Evolutionary conservation across 2,888 invertebrate species (phyloP), one percentile per base, ranked within the genome.

Genomic region (Eilema griseolum): DNA sequence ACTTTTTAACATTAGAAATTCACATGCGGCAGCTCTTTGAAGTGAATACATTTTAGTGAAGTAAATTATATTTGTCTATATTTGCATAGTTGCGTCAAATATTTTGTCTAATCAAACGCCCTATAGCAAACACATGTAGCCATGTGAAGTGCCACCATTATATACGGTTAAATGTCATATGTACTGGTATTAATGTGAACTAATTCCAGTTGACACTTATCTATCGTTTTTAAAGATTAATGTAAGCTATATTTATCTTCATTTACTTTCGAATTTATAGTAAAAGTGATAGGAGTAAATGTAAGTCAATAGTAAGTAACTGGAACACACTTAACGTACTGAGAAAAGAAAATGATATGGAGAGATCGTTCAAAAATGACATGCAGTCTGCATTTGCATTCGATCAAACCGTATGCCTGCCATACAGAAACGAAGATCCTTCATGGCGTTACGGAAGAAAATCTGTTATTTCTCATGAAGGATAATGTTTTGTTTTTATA

Each of bases 81-180:
- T n/a, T n/a, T n/a, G n/a, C n/a, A n/a, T n/a, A n/a, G n/a, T n/a
- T n/a, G n/a, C n/a, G n/a, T n/a, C n/a, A n/a, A n/a, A n/a, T n/a
- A n/a, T n/a, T n/a, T n/a, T n/a, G n/a, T n/a, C n/a, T n/a, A n/a
- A n/a, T n/a, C n/a, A n/a, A n/a, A n/a, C n/a, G n/a, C n/a, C n/a
- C n/a, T n/a, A n/a, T n/a, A n/a, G n/a, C n/a, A n/a, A n/a, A n/a
- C n/a, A n/a, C n/a, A n/a, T n/a, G n/a, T n/a, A n/a, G n/a, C n/a
- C n/a, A n/a, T n/a, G n/a, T n/a, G n/a, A n/a, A n/a, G n/a, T n/a
- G n/a, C n/a, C n/a, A n/a, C n/a, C n/a, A n/a, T n/a, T n/a, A 86
- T 88, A 87, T 88, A 82, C 79, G 84, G 84, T 82, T 83, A 85
- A 83, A 83, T 88, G 88, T 87, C 88, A 86, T 85, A 85, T 87